These are phyloP conservation scores for Lindbergichthys nudifrons DNA, from an alignment of 2,797 vertebrate genomes.

Conservation along the genomic window DNA sequence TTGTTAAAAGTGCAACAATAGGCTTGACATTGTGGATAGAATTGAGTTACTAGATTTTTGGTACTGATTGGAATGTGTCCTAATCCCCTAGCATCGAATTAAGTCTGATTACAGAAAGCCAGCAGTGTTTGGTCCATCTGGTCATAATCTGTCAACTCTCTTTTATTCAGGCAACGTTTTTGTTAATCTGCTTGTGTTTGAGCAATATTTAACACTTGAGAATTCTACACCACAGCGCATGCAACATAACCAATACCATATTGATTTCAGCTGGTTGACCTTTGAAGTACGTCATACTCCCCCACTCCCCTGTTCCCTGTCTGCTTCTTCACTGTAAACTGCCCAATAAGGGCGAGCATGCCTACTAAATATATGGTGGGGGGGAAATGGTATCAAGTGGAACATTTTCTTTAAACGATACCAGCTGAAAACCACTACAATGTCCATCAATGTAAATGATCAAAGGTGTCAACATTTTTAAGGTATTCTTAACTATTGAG, in stretches of 20 bases:
- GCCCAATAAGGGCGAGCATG: neutral
- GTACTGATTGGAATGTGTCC: neutral
- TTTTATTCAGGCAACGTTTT: neutral
- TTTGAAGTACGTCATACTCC: neutral
- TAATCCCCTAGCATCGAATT: neutral
- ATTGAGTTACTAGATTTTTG: neutral
- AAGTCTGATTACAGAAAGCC: neutral
- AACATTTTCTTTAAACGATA: no score
- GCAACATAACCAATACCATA: neutral
- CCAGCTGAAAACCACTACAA: no score
- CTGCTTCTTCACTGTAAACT: neutral
- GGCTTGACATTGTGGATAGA: neutral
- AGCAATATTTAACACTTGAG: neutral
- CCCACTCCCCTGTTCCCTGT: accelerated
- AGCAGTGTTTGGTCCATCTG: neutral
- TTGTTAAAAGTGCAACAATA: neutral
- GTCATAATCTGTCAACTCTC: neutral
- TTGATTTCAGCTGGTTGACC: neutral
- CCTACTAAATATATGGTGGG: accelerated
- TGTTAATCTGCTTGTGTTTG: neutral
- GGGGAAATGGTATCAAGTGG: no score
- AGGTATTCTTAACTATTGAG: no score
- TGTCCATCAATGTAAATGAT: no score
- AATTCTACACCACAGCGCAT: neutral
- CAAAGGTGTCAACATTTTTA: no score